These are phyloP conservation scores for Monodelphis domestica DNA, from an alignment of 2,797 vertebrate species.

Conservation along the genomic window DNA sequence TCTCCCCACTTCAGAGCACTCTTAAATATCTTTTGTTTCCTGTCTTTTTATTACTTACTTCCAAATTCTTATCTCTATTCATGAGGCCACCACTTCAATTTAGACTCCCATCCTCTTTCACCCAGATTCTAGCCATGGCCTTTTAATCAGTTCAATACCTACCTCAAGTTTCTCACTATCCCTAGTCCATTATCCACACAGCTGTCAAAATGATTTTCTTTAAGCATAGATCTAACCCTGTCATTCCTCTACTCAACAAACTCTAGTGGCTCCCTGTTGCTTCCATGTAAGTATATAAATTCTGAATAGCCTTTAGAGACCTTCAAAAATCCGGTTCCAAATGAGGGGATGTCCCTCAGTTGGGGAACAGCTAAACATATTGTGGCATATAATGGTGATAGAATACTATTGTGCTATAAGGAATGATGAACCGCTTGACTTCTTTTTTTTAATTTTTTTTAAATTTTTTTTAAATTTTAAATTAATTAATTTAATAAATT, in stretches of 20 bases:
- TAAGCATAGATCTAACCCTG: neutral
- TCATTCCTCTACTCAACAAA: neutral
- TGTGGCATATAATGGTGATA: too few species aligned
- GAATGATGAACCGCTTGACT: too few species aligned
- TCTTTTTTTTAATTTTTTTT: too few species aligned
- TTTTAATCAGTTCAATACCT: neutral
- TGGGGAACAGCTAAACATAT: too few species aligned
- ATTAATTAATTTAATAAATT: too few species aligned
- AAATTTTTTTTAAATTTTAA: too few species aligned
- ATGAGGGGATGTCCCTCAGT: too few species aligned
- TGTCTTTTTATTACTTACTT: neutral
- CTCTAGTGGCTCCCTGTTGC: neutral
- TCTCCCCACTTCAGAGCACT: neutral
- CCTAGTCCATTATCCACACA: neutral
- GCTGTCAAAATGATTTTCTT: neutral
- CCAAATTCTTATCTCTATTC: neutral
- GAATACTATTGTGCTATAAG: too few species aligned
- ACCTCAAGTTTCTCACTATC: neutral
- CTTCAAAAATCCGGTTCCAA: neutral
- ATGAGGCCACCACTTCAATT: neutral
- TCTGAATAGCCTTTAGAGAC: neutral
- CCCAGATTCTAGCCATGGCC: neutral
- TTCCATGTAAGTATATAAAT: neutral
- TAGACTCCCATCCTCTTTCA: neutral
- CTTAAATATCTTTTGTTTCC: neutral